Conservation (phyloP, 2,113 vertebrate genomes). For the Amazona guildingii region DNA sequence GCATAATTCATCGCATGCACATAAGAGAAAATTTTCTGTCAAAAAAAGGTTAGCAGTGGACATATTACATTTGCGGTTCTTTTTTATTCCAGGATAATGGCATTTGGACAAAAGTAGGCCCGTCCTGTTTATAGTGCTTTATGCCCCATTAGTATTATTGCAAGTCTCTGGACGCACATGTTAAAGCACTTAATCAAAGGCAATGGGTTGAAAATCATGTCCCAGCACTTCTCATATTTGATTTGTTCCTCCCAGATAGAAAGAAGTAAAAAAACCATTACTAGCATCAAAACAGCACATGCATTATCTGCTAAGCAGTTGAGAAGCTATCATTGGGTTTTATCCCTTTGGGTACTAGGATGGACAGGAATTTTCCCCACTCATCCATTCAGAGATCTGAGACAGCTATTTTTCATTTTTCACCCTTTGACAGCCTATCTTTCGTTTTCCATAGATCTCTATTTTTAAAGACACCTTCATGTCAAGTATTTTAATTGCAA, state of each 20-base stretch:
- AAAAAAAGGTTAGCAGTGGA: slow-evolving; percentile 81
- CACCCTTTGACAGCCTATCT: slow-evolving; percentile 76
- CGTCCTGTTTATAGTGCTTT: slow-evolving; percentile 81
- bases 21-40: slow-evolving; percentile 74
- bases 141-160: slow-evolving; percentile 99
- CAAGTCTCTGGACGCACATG: slow-evolving; percentile 92
- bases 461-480: slow-evolving; percentile 80
- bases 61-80: slow-evolving; percentile 85
- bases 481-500: slow-evolving; percentile 78
- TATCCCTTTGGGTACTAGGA: slow-evolving; percentile 85
- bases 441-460: slow-evolving; percentile 75
- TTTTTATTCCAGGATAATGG: slow-evolving; percentile 89
- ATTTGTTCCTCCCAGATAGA: slow-evolving; percentile 97
- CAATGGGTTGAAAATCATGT: slow-evolving; percentile 99
- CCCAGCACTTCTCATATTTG: slow-evolving; percentile 92
- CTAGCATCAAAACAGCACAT: slow-evolving; percentile 83
- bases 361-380: slow-evolving; percentile 76
- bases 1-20: slow-evolving; percentile 65
- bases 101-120: slow-evolving; percentile 82
- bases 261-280: slow-evolving; percentile 87
- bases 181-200: slow-evolving; percentile 99
- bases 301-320: slow-evolving; percentile 92
- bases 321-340: slow-evolving; percentile 85
- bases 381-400: slow-evolving; percentile 81
- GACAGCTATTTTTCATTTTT: slow-evolving; percentile 76